These are phyloP conservation scores for Neoascia interrupta DNA, from an alignment of 2,888 invertebrate species.

Conservation along the genomic window DNA sequence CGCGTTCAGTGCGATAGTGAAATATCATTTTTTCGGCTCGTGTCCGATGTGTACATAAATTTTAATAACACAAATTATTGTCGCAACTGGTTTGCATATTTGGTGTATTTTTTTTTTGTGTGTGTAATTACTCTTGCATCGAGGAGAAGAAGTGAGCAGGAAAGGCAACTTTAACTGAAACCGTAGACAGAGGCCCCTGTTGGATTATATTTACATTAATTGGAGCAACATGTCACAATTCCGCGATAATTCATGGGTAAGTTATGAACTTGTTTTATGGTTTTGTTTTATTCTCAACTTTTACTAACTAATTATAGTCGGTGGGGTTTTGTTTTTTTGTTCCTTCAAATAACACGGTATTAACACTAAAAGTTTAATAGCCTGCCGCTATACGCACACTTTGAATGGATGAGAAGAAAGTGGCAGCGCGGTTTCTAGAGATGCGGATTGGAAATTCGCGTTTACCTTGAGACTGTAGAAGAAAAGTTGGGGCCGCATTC, in stretches of 20 bases:
- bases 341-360: conserved; percentile 26
- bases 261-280: conserved; percentile 59
- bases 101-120: background rate
- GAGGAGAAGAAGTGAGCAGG: conserved; percentile 24
- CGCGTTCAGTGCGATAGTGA: too few species aligned
- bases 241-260: conserved; percentile 78
- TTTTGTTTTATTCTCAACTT: conserved; percentile 1
- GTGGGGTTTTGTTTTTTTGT: background rate
- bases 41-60: conserved; percentile 14
- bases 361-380: conserved; percentile 40
- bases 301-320: too few species aligned
- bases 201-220: conserved; percentile 62
- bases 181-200: conserved; percentile 26
- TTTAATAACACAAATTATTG: conserved; percentile 39
- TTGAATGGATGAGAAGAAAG: conserved; percentile 46
- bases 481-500: background rate
- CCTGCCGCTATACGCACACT: conserved; percentile 15
- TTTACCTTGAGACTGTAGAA: conserved; percentile 2
- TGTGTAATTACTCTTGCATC: conserved; percentile 31
- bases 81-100: conserved; percentile 38
- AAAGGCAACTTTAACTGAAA: conserved; percentile 12
- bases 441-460: conserved; percentile 24
- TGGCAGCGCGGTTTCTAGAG: conserved; percentile 6
- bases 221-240: conserved; percentile 77
- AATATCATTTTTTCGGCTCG: conserved; percentile 22